phyloP scores from a whole-genome alignment of 2,113 vertebrate species.

The Sceloporus tristichus region DNA sequence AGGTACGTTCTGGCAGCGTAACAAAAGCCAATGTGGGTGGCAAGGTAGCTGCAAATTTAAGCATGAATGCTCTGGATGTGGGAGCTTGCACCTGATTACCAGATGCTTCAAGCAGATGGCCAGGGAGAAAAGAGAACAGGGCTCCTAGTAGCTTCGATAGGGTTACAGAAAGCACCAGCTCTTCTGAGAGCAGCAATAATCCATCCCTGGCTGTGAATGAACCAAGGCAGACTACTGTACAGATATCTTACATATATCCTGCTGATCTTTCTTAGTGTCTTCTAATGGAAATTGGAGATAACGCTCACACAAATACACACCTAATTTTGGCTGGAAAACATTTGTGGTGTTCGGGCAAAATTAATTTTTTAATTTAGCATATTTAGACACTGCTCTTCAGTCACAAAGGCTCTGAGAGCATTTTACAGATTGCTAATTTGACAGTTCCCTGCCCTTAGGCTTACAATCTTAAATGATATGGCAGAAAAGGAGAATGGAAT shows the following conservation, averaged over 20 bases:
- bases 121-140: slow-evolving; percentile 79
- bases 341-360: not conserved
- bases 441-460: too few species aligned
- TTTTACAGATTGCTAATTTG: too few species aligned
- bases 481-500: too few species aligned
- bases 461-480: too few species aligned
- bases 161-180: slow-evolving; percentile 80
- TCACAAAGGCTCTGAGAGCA: too few species aligned
- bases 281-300: not conserved
- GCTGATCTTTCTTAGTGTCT: not conserved
- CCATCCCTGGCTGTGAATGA: slow-evolving; percentile 55
- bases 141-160: slow-evolving; percentile 81
- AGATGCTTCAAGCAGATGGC: slow-evolving; percentile 88
- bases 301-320: not conserved
- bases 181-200: slow-evolving; percentile 62
- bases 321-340: slow-evolving; percentile 5
- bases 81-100: slow-evolving; percentile 85
- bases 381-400: too few species aligned
- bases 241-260: not conserved
- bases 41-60: slow-evolving; percentile 87
- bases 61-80: slow-evolving; percentile 83
- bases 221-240: slow-evolving; percentile 45
- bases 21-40: slow-evolving; percentile 84
- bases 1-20: slow-evolving; percentile 78
- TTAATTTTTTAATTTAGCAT: too few species aligned